Base-by-base conservation (phyloP, 1,140 invertebrate species). In the Nebria ingens region DNA sequence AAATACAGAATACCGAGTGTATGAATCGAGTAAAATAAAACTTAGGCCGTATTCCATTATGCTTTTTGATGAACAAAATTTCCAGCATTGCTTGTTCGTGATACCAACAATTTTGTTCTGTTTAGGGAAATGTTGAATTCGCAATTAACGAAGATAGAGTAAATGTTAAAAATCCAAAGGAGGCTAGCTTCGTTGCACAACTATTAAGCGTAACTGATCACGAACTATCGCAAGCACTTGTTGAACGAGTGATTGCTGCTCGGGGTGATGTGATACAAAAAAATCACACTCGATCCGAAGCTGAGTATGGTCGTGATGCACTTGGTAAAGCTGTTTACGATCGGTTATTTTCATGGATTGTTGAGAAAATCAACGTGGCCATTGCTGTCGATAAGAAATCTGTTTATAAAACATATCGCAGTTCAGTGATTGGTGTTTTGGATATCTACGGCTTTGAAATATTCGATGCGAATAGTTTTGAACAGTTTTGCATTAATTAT, bases 401-500 rank as follows among this genome's bases (percentile, higher is more conserved):
- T 51, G 73, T 71, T 13, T 68, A 68, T 51, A 80, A 76, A 64
- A 74, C 71, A n/a, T 83, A 83, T 58, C 82, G 80, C 62, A 85
- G 86, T 67, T 91, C 89, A 0, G 81, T 97, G 1, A 97, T 98
- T 61, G 93, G 94, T 17, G 93, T 98, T 1, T 74, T 98, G 20
- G 94, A 98, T 66, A 98, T 97, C 66, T 97, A 97, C 69, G 95
- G 95, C 13, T 97, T 98, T 75, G 94, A 98, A 77, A 94, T 97
- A 58, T 96, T 97, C 72, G 91, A 97, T 55, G 80, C 81, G 4
- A 97, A 97, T 70, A 93, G 89, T 65, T 96, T 97, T 74, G 93
- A 97, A 71, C 93, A 97, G 67, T 83, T 83, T 68, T 96, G 93
- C 68, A 97, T 97, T 64, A 97, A 97, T 70, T 97, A 97, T 73